phyloP scores from a whole-genome alignment of 2,113 vertebrate genomes.

The Aegypius monachus region DNA sequence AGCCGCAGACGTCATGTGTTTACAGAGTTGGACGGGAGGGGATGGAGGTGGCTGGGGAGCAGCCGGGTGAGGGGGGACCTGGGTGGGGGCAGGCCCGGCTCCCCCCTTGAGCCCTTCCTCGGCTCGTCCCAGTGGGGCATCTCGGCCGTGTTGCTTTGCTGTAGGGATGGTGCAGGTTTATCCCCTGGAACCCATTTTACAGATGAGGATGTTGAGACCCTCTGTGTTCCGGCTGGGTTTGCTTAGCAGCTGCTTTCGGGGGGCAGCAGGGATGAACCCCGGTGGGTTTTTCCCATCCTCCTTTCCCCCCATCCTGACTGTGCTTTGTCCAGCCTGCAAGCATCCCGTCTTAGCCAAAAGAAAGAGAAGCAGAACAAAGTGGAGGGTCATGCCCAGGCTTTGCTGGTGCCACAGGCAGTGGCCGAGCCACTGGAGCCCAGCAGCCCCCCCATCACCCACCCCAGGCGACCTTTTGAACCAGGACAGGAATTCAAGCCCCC shows the following conservation, averaged over 20 bases:
- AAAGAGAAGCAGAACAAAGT: neutral
- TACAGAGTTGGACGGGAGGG: constrained; percentile 23
- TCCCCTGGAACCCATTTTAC: neutral
- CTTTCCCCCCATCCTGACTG: neutral
- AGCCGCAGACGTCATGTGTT: constrained; percentile 14
- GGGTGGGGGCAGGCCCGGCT: neutral
- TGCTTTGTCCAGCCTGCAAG: neutral
- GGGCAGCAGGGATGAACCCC: neutral
- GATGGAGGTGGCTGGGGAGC: neutral
- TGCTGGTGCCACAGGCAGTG: neutral
- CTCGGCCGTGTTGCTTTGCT: fast-evolving
- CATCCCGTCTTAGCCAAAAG: neutral
- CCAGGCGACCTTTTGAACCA: neutral
- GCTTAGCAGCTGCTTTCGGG: fast-evolving
- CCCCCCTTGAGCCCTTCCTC: neutral
- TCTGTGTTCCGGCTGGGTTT: neutral
- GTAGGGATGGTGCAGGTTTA: neutral
- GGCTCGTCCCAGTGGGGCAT: neutral
- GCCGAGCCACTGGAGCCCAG: fast-evolving
- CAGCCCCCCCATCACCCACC: fast-evolving
- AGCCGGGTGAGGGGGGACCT: neutral
- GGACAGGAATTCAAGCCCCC: constrained; percentile 13
- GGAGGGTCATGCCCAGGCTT: neutral
- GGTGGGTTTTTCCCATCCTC: neutral
- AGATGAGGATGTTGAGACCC: neutral